Conservation (phyloP, 2,113 vertebrate species). For the Eclectus roratus region DNA sequence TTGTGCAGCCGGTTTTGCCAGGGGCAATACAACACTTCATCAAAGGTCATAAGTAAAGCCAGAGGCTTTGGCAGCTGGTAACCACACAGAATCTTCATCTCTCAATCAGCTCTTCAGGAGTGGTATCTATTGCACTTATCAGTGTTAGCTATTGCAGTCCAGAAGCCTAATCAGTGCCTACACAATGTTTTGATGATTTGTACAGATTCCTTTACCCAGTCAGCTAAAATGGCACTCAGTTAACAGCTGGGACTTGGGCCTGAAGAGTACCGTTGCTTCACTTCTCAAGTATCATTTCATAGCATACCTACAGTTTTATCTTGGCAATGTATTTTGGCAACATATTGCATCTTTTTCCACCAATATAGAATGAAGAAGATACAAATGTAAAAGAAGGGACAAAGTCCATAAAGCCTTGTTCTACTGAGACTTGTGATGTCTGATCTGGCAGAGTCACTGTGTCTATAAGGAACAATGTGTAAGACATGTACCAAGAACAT, state of each 20-base stretch:
- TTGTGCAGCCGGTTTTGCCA: not conserved
- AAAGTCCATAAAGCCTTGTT: not conserved
- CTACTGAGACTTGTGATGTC: not conserved
- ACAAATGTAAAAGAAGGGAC: not conserved
- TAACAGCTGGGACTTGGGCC: fast-evolving
- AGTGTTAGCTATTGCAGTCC: not conserved
- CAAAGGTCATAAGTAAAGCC: fast-evolving
- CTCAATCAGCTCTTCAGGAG: not conserved
- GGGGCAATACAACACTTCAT: not conserved
- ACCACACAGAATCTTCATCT: fast-evolving
- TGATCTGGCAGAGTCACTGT: not conserved
- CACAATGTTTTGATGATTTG: fast-evolving
- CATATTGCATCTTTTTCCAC: not conserved
- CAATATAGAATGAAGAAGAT: not conserved
- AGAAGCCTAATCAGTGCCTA: not conserved
- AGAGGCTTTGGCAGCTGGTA: not conserved
- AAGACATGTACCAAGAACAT: not conserved
- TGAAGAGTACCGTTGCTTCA: fast-evolving
- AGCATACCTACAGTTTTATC: not conserved
- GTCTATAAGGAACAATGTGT: fast-evolving
- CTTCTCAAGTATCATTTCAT: fast-evolving
- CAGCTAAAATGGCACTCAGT: fast-evolving
- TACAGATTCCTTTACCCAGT: fast-evolving
- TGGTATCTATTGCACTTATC: fast-evolving
- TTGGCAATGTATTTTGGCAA: not conserved